Percentiles rank a stretch among this genome's conserved stretches.
phyloP scores from a whole-genome alignment of 2,888 invertebrate species.

The Scaptomyza caliginosa region DNA sequence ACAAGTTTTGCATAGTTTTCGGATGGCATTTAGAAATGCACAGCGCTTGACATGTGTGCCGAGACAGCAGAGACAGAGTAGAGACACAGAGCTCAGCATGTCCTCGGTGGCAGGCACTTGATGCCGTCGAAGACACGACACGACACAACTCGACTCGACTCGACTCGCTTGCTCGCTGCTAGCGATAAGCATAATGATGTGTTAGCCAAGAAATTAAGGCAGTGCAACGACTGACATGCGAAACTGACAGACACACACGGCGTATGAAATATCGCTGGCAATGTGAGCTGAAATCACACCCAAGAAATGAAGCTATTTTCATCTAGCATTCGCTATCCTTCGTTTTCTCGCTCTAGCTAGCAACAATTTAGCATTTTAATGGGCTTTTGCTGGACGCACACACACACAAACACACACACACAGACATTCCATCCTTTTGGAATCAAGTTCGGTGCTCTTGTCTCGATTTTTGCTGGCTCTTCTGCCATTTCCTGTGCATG shows the following conservation, averaged over 20 bases:
- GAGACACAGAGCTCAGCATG: slow-evolving; percentile 5
- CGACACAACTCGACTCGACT: neutral
- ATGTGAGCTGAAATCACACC: slow-evolving; percentile 27
- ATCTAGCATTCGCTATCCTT: slow-evolving; percentile 25
- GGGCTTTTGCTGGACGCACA: slow-evolving; percentile 46
- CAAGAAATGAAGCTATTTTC: slow-evolving; percentile 60
- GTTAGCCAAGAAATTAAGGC: slow-evolving; percentile 40
- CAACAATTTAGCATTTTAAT: slow-evolving; percentile 76
- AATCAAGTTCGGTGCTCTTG: neutral
- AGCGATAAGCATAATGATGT: slow-evolving; percentile 65
- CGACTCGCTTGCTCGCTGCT: slow-evolving; percentile 15
- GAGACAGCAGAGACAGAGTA: slow-evolving; percentile 1
- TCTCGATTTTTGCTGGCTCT: neutral
- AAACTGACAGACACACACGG: slow-evolving; percentile 39
- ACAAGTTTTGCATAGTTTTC: slow-evolving; percentile 50
- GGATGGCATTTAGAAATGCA: slow-evolving; percentile 57
- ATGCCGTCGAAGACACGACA: slow-evolving; percentile 40
- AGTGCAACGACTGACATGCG: slow-evolving; percentile 1
- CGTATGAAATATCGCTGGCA: slow-evolving; percentile 66
- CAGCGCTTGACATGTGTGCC: slow-evolving; percentile 40
- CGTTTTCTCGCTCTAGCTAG: slow-evolving; percentile 21
- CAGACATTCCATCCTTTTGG: slow-evolving; percentile 10
- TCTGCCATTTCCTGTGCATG: slow-evolving; percentile 38
- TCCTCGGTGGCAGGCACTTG: slow-evolving; percentile 38
- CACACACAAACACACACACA: neutral